phyloP scores from a whole-genome alignment of 1,140 invertebrate species.

The Cyclina sinensis region DNA sequence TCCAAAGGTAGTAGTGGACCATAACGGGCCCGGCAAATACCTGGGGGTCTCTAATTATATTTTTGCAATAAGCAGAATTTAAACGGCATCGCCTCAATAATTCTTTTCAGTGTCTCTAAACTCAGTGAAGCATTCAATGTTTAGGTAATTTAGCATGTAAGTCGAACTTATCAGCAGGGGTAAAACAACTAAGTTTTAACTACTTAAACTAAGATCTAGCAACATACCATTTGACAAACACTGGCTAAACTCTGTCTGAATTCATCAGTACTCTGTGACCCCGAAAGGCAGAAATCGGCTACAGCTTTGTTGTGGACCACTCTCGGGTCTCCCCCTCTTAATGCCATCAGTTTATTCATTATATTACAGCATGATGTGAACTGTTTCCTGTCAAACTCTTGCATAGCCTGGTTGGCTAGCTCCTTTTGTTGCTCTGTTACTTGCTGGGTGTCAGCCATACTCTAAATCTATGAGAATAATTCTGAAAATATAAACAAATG shows the following conservation, averaged over 20 bases:
- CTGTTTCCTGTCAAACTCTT: slow-evolving; percentile 89
- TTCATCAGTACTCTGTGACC: slow-evolving; percentile 91
- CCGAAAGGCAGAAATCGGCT: slow-evolving; percentile 91
- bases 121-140: no score
- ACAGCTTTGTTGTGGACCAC: slow-evolving; percentile 92
- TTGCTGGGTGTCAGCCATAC: slow-evolving; percentile 69
- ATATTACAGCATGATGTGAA: slow-evolving; percentile 89
- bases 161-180: no score
- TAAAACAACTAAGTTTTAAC: no score
- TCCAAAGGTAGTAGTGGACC: no score
- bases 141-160: no score
- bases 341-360: slow-evolving; percentile 89
- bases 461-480: not conserved
- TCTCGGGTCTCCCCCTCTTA: slow-evolving; percentile 90
- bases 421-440: slow-evolving; percentile 89
- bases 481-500: not conserved
- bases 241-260: slow-evolving; percentile 91
- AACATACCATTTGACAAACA: slow-evolving; percentile 88
- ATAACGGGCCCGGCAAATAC: no score
- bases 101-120: no score
- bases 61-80: no score
- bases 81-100: no score
- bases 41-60: no score
- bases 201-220: no score
- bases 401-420: slow-evolving; percentile 87